Evolutionary conservation across 2,113 vertebrate species (phyloP), one percentile per base, ranked within the genome.

Genomic region (Charadrius vociferus): DNA sequence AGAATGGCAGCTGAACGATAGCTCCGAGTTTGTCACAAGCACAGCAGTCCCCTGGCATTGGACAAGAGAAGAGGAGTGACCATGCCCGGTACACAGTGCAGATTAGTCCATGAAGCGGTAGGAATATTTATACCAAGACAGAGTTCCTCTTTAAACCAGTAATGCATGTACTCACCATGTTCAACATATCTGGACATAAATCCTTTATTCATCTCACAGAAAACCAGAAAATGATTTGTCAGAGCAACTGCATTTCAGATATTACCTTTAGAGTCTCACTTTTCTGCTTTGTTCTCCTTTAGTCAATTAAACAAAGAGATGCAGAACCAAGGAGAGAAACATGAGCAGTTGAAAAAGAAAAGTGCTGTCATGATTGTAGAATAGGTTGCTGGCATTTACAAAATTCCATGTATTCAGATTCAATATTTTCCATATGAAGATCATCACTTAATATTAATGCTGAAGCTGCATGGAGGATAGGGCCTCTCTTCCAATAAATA

Each of bases 341-440:
- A 53, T 0, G 39, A 90, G 82, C n/a, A 90, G 63, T 20, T 96
- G 75, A 91, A 89, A 93, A 79, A 83, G 86, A 82, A 74, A 93
- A 90, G 63, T 47, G 55, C 32, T 90, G 63, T 84, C 63, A 65
- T 81, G 37, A 81, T 37, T 90, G 49, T 83, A 71, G 53, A 71
- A 88, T 50, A 63, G 59, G 32, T 73, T 94, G 67, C 53, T 88
- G 55, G 50, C 81, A 91, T 88, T 95, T 90, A 93, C 80, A 92
- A 84, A 92, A 78, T 88, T 93, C 67, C 21, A 0, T 59, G 59
- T 74, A 74, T 86, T 90, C 86, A 83, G 23, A 83, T 70, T 81
- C 80, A 94, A 13, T 90, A 90, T 93, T 93, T 97, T 93, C 88
- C 92, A 80, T 81, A 88, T 92, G 80, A 95, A 95, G 79, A 92